Conservation (phyloP, 2,113 vertebrate species). For the Heptranchias perlo region DNA sequence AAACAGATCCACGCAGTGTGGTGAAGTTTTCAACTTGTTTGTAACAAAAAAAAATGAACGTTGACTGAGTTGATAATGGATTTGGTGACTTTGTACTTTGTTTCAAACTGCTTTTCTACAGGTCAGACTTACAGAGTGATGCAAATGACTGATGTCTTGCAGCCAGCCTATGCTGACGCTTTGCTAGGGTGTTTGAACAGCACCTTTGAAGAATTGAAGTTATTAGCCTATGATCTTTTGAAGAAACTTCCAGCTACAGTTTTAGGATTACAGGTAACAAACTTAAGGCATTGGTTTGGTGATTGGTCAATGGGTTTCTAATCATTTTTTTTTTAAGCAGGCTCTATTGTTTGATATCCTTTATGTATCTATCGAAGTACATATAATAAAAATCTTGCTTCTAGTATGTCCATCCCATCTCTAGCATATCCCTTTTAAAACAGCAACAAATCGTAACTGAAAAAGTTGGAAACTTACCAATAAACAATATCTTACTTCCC, state of each 20-base stretch:
- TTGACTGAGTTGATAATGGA: background rate
- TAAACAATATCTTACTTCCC: background rate
- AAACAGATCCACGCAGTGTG: background rate
- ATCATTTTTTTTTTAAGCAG: background rate
- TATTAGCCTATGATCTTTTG: slow-evolving; percentile 70
- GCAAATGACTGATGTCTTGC: slow-evolving; percentile 65
- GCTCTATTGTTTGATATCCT: background rate
- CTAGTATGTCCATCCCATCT: background rate
- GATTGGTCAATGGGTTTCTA: background rate
- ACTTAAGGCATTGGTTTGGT: background rate
- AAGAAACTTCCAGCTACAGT: slow-evolving; percentile 64
- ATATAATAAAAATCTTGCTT: background rate
- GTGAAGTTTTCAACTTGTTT: background rate
- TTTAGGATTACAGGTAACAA: slow-evolving; percentile 69
- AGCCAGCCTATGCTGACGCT: slow-evolving; percentile 60
- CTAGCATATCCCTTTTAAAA: too few relatives aligned
- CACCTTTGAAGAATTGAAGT: slow-evolving; percentile 91
- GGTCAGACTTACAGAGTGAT: slow-evolving; percentile 56
- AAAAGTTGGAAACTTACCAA: background rate
- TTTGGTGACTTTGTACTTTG: background rate
- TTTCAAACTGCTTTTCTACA: slow-evolving; percentile 44
- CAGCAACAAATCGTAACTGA: background rate
- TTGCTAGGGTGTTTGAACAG: slow-evolving; percentile 78
- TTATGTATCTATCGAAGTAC: background rate
- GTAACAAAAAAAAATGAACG: background rate